phyloP scores from a whole-genome alignment of 2,888 invertebrate genomes.

The Chymomyza procnemis region DNA sequence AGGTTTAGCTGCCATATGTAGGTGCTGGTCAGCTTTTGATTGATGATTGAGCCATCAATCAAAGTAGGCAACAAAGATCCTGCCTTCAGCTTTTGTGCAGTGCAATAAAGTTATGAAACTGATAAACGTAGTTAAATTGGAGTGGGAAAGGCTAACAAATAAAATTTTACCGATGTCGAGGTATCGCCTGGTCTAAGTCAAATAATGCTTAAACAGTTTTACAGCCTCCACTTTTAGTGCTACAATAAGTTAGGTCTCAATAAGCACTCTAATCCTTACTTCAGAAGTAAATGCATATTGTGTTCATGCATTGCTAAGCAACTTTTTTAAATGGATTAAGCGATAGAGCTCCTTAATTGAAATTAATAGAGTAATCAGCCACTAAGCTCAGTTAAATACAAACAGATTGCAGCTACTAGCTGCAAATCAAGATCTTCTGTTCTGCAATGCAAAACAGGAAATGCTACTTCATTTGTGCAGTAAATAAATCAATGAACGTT shows the following conservation, averaged over 20 bases:
- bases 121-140: neutral
- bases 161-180: neutral
- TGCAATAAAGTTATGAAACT: neutral
- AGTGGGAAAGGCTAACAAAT: neutral
- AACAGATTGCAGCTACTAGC: neutral
- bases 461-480: slow-evolving; percentile 9
- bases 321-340: neutral
- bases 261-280: no score
- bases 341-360: neutral
- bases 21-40: neutral
- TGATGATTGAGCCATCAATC: neutral
- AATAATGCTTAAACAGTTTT: no score
- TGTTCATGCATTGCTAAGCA: no score
- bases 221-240: no score
- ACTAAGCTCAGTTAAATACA: slow-evolving; percentile 38
- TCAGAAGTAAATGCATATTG: no score
- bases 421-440: slow-evolving; percentile 14
- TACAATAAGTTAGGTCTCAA: no score
- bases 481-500: slow-evolving; percentile 33
- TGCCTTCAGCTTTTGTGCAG: neutral
- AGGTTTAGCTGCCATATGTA: slow-evolving; percentile 22
- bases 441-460: slow-evolving; percentile 6
- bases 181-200: no score
- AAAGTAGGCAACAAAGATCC: neutral
- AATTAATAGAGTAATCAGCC: slow-evolving; percentile 28